These are phyloP conservation scores for Polymixis flavicincta DNA, from an alignment of 2,888 invertebrate genomes.

Conservation along the genomic window DNA sequence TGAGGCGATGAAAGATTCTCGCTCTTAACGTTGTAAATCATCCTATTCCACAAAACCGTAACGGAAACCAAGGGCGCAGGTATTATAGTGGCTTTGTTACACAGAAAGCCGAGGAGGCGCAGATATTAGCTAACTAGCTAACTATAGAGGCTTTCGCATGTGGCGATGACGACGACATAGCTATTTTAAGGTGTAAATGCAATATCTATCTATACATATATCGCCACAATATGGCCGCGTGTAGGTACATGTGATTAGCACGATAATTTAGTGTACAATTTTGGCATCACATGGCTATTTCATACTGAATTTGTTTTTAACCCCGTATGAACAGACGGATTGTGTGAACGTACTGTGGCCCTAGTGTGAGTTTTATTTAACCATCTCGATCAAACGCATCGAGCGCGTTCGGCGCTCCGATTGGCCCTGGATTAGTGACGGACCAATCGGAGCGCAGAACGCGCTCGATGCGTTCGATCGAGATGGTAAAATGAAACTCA, in stretches of 20 bases:
- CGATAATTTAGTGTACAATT: neutral
- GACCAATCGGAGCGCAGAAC: too few species aligned
- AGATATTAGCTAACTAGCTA: too few species aligned
- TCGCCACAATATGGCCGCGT: neutral
- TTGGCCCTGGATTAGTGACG: too few species aligned
- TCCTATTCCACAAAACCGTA: slow-evolving; percentile 8
- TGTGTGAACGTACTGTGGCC: too few species aligned
- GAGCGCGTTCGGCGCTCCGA: too few species aligned
- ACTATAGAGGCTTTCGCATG: neutral
- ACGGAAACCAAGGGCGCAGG: neutral
- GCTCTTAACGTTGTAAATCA: neutral
- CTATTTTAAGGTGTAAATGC: neutral
- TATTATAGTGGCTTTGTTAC: neutral
- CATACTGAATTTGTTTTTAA: neutral
- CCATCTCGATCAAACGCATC: too few species aligned
- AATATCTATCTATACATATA: neutral
- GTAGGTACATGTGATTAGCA: neutral
- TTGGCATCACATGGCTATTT: neutral
- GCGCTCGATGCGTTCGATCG: too few species aligned
- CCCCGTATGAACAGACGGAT: neutral
- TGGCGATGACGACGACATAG: neutral
- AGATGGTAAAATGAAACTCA: too few species aligned
- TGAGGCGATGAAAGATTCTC: neutral
- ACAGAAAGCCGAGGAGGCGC: neutral
- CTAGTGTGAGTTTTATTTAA: too few species aligned